These are phyloP conservation scores for Acipenser ruthenus DNA, from an alignment of 2,797 vertebrate genomes.

Conservation along the genomic window DNA sequence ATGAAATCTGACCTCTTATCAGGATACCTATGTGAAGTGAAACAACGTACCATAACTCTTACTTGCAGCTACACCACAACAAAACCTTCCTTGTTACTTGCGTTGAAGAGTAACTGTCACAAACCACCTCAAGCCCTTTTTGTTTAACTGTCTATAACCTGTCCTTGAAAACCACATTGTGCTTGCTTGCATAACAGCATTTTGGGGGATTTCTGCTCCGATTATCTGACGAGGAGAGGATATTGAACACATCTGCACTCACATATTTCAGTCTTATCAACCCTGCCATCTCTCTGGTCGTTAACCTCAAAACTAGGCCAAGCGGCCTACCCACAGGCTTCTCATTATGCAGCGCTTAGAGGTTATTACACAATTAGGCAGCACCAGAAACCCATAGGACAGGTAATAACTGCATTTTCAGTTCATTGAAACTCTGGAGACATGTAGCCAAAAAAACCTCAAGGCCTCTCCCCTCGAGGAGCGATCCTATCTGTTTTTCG, in stretches of 20 bases:
- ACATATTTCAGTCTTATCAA: constrained; percentile 43
- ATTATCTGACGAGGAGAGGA: constrained; percentile 35
- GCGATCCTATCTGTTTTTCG: constrained; percentile 10
- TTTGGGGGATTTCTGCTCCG: constrained; percentile 11
- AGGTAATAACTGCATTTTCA: constrained; percentile 30
- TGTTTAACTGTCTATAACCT: constrained; percentile 29
- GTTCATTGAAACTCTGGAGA: constrained; percentile 10
- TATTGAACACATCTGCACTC: constrained; percentile 34
- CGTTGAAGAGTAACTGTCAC: constrained; percentile 20
- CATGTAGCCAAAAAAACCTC: constrained; percentile 10
- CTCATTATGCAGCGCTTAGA: constrained; percentile 26
- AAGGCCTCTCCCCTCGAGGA: background rate
- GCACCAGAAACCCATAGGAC: constrained; percentile 29
- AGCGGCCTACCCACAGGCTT: constrained; percentile 25
- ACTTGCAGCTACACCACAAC: background rate
- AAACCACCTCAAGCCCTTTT: constrained; percentile 15
- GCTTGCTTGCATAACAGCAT: constrained; percentile 32
- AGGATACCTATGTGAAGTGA: background rate
- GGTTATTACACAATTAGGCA: constrained; percentile 32
- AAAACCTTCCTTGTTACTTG: background rate
- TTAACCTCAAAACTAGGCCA: constrained; percentile 54
- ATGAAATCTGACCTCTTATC: constrained; percentile 1
- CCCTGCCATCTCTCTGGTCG: constrained; percentile 52
- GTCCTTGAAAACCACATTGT: constrained; percentile 44
- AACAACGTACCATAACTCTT: background rate